phyloP scores from a whole-genome alignment of 2,113 vertebrate genomes.

The Dunckerocampus dactyliophorus region DNA sequence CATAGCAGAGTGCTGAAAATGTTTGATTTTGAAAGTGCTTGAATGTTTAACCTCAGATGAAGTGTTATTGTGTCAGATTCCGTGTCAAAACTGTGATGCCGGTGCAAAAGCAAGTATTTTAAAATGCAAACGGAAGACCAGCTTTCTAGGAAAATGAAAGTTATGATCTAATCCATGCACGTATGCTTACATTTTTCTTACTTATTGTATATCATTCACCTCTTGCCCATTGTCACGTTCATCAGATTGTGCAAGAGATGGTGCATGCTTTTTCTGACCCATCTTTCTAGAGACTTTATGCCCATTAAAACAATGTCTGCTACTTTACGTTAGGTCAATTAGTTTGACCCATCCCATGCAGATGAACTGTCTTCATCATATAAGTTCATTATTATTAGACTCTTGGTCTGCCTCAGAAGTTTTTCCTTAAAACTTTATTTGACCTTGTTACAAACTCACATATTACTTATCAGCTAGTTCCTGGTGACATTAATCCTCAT shows the following conservation, averaged over 20 bases:
- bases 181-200: no score
- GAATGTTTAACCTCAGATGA: no score
- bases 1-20: no score
- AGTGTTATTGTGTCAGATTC: no score
- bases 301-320: constrained; percentile 1
- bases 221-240: constrained; percentile 1
- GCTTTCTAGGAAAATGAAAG: no score
- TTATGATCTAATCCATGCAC: no score
- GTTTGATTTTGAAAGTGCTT: no score
- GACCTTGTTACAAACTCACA: constrained; percentile 24
- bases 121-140: no score
- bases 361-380: constrained; percentile 32
- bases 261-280: neutral
- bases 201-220: neutral
- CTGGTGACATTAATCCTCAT: neutral
- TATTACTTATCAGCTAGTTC: constrained; percentile 11
- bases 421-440: constrained; percentile 16
- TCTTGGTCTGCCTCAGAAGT: constrained; percentile 29
- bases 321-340: constrained; percentile 27
- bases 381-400: constrained; percentile 27
- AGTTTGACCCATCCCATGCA: constrained; percentile 29
- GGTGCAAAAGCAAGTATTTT: no score
- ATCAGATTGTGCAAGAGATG: neutral
- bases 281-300: neutral
- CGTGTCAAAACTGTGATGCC: no score